These are phyloP conservation scores for Pheucticus melanocephalus DNA, from an alignment of 2,113 vertebrate genomes.

Conservation along the genomic window DNA sequence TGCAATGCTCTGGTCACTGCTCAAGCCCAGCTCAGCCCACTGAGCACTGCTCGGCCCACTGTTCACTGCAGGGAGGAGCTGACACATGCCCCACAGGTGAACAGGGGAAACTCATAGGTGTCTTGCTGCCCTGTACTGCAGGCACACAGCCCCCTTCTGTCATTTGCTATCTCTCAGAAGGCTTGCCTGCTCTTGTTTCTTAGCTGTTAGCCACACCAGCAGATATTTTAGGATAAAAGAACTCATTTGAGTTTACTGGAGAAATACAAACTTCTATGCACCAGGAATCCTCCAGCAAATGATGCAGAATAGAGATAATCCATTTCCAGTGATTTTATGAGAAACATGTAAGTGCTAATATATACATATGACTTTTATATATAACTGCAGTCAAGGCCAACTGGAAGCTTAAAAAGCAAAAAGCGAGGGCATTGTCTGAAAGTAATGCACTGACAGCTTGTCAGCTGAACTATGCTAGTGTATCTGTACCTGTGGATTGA, in stretches of 20 bases:
- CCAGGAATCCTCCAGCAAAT: not conserved
- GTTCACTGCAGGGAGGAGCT: not conserved
- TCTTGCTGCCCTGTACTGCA: not conserved
- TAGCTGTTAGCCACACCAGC: not conserved
- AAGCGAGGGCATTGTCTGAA: not conserved
- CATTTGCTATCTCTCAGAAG: not conserved
- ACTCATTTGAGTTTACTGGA: not conserved
- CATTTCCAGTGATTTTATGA: not conserved
- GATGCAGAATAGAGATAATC: not conserved
- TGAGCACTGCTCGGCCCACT: no score
- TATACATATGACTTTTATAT: not conserved
- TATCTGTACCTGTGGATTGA: not conserved
- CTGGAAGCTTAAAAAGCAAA: not conserved
- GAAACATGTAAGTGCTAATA: not conserved
- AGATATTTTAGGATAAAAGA: not conserved
- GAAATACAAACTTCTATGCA: not conserved
- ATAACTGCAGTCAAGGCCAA: not conserved
- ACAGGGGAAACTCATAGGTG: not conserved
- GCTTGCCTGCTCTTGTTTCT: not conserved
- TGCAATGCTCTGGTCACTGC: not conserved
- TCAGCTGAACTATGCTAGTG: not conserved
- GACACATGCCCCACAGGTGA: not conserved
- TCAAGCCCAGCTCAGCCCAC: not conserved
- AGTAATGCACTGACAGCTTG: not conserved
- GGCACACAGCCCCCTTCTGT: not conserved